phyloP scores from a whole-genome alignment of 2,888 invertebrate species.

The Marronus borbonicus region DNA sequence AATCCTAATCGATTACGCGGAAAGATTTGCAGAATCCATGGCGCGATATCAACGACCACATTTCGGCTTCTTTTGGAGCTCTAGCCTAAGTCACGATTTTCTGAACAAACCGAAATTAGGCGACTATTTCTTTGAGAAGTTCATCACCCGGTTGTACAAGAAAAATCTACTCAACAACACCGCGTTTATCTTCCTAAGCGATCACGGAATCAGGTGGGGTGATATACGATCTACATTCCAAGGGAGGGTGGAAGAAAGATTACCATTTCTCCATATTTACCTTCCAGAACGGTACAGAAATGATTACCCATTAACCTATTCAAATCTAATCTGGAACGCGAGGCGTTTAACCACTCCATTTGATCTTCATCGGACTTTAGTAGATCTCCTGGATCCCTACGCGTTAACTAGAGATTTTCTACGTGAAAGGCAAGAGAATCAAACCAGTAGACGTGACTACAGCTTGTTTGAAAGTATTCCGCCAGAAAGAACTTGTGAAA shows the following conservation, averaged over 20 bases:
- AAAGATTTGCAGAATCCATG: slow-evolving; percentile 77
- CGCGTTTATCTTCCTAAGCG: slow-evolving; percentile 84
- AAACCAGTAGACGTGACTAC: slow-evolving; percentile 74
- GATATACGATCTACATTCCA: slow-evolving; percentile 87
- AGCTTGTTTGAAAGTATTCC: slow-evolving; percentile 87
- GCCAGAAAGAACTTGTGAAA: slow-evolving; percentile 80
- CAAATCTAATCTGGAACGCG: slow-evolving; percentile 79
- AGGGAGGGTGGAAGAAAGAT: slow-evolving; percentile 88
- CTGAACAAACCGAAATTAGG: slow-evolving; percentile 84
- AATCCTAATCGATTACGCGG: slow-evolving; percentile 81
- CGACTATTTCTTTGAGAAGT: slow-evolving; percentile 77
- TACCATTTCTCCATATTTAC: slow-evolving; percentile 84
- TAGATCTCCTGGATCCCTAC: slow-evolving; percentile 76
- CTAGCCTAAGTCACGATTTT: slow-evolving; percentile 87
- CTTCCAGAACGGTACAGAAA: slow-evolving; percentile 82
- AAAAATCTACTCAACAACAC: slow-evolving; percentile 78
- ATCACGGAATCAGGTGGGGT: slow-evolving; percentile 93
- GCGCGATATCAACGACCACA: slow-evolving; percentile 75
- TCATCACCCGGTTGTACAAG: slow-evolving; percentile 74
- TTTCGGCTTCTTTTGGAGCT: slow-evolving; percentile 90
- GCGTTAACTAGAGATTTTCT: slow-evolving; percentile 70
- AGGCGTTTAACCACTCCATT: slow-evolving; percentile 86
- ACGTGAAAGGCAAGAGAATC: slow-evolving; percentile 64
- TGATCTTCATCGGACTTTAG: slow-evolving; percentile 86
- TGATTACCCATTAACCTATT: slow-evolving; percentile 75